phyloP scores from a whole-genome alignment of 2,113 vertebrate species.

The Chauna torquata region DNA sequence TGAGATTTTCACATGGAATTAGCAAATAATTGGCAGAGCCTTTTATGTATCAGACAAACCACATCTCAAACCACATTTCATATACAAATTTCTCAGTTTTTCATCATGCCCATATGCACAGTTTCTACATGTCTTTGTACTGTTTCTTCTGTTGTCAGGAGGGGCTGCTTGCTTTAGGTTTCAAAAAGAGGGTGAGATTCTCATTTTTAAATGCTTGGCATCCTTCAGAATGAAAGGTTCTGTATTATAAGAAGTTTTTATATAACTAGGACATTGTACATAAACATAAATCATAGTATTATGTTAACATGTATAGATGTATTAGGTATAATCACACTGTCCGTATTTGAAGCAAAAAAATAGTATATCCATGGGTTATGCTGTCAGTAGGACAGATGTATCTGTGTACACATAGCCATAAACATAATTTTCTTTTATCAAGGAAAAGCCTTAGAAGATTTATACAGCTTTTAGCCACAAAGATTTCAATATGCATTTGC shows the following conservation, averaged over 20 bases:
- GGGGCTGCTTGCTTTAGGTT: neutral
- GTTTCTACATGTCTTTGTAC: neutral
- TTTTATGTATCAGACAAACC: neutral
- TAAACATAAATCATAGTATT: neutral
- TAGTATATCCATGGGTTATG: neutral
- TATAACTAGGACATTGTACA: neutral
- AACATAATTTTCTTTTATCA: neutral
- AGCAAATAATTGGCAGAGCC: neutral
- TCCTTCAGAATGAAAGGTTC: constrained; percentile 17
- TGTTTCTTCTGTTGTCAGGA: neutral
- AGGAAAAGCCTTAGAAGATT: constrained; percentile 4
- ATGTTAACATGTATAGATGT: neutral
- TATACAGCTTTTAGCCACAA: constrained; percentile 3
- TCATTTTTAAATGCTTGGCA: neutral
- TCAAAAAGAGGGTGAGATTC: neutral
- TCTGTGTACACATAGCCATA: neutral
- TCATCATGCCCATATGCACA: neutral
- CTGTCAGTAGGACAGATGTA: neutral
- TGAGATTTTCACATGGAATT: neutral
- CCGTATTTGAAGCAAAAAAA: neutral
- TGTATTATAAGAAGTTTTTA: neutral
- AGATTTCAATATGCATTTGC: neutral
- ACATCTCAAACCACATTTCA: neutral
- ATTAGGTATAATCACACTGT: neutral
- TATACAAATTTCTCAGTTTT: neutral